Evolutionary conservation across 2,888 invertebrate genomes (phyloP), one percentile per base, ranked within the genome.

Genomic region (Heliconius hortense): DNA sequence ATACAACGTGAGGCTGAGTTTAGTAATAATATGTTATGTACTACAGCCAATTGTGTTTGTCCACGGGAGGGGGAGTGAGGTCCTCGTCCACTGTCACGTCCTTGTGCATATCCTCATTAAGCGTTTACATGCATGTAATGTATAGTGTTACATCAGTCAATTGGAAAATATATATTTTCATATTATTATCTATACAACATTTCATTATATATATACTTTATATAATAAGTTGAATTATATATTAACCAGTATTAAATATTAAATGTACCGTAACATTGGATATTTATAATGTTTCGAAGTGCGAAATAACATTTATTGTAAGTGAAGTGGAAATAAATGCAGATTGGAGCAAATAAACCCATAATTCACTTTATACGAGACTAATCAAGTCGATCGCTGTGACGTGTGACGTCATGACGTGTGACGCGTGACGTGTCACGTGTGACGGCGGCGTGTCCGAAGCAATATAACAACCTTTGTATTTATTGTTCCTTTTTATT

Each of bases 261-360:
- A 64, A 64, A 64, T 13, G 39, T 11, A 39, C 64, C 64, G 7
- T 39, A n/a, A 39, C 39, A 64, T 64, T 64, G 7, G 39, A 64
- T 64, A 64, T 64, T 64, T 66, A 24, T 43, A 15, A n/a, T 7
- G 3, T 53, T 13, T 13, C 21, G 2, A 11, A 21, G 28, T 26
- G 43, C 10, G 39, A 26, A 28, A 68, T 28, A 48, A 26, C 5
- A 10, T 11, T 28, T 28, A 28, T 21, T 21, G 53, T 13, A 53
- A 68, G 1, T 48, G 28, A 26, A 48, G 48, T 48, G 24, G 28
- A 28, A 28, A 67, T 18, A 18, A n/a, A 26, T 48, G 15, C 7
- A 24, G 43, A 31, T 13, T 48, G 43, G 43, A 67, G 62, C 73
- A 31, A 68, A 68, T 48, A 21, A 60, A 68, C 68, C 24, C 68